Base-by-base conservation (phyloP, 2,113 vertebrate genomes). In the Rhea americana region DNA sequence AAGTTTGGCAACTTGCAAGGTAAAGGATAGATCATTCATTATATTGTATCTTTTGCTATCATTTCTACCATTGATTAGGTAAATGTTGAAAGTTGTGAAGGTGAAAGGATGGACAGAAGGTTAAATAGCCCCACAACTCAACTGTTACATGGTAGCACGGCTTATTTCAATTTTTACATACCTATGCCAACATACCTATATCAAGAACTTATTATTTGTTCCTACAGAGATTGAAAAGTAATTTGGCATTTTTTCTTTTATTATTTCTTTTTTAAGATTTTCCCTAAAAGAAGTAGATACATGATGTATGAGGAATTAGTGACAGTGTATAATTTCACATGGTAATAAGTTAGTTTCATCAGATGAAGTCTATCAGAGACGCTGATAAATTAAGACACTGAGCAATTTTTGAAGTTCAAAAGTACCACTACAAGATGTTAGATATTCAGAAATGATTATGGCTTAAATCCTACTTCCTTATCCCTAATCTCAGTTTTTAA, bases 61-160 rank as follows among this genome's bases (percentile, higher is more conserved):
- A 35, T 26, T 66, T 10, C 13, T 11, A 51, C 16, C 12, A 4
- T 30, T 67, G 11, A 28, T 59, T 68, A 55, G 11, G 35, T 77
- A 79, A 88, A 14, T 21, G 55, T 10, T 47, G 22, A 70, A 82
- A 75, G 12, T 72, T 1, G 2, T 61, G 12, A 51, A 89, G 18
- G 63, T 0, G 0, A 30, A 62, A 56, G 17, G 10, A 70, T 53
- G 39, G 32, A n/a, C 24, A 41, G 20, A 41, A 74, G 2, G 3
- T 26, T 43, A 63, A 82, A 70, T 77, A 50, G 3, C 17, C 13
- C 9, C 17, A 24, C 8, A 32, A 11, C 6, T 24, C 58, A 56
- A 8, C 28, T 80, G 11, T 61, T 81, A 30, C 8, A 9, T 62
- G 76, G 32, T 51, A 79, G n/a, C 9, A 26, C 28, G 50, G 15